These are phyloP conservation scores for Hypsopygia costalis DNA, from an alignment of 2,888 invertebrate genomes.

Conservation along the genomic window DNA sequence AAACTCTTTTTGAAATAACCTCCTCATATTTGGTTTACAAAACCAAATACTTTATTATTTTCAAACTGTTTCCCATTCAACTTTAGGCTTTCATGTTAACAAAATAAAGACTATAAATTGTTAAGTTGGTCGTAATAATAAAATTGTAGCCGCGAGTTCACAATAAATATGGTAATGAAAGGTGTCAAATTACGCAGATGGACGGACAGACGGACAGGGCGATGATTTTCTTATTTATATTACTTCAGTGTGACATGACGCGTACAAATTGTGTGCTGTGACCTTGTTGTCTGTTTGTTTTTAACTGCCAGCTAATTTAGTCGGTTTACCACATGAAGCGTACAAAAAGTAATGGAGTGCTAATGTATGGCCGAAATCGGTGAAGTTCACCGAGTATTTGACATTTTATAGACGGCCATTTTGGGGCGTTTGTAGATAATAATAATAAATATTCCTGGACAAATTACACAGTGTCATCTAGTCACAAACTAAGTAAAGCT, in stretches of 20 bases:
- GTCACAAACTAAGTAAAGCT: too few relatives aligned
- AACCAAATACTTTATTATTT: conserved; percentile 14
- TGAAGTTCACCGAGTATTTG: too few relatives aligned
- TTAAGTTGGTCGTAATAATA: conserved; percentile 5
- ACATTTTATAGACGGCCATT: too few relatives aligned
- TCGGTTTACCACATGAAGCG: conserved; percentile 22
- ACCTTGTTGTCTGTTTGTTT: conserved; percentile 52
- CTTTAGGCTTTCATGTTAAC: conserved; percentile 18
- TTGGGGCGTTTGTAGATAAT: too few relatives aligned
- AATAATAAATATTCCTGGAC: too few relatives aligned
- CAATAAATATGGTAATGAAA: conserved; percentile 79
- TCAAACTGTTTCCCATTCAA: not conserved
- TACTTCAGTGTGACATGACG: conserved; percentile 41
- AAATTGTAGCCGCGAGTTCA: conserved; percentile 32
- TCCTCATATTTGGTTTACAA: conserved; percentile 51
- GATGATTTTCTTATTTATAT: conserved; percentile 64
- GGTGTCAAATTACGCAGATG: conserved; percentile 73
- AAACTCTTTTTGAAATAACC: conserved; percentile 33
- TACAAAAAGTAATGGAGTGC: not conserved
- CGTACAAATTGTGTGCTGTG: conserved; percentile 52
- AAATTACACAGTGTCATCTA: too few relatives aligned
- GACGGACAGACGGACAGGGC: conserved; percentile 50
- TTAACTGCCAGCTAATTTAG: conserved; percentile 27
- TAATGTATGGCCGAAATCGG: too few relatives aligned
- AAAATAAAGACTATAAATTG: conserved; percentile 10